phyloP scores from a whole-genome alignment of 2,797 vertebrate species.

The Cygnus olor region DNA sequence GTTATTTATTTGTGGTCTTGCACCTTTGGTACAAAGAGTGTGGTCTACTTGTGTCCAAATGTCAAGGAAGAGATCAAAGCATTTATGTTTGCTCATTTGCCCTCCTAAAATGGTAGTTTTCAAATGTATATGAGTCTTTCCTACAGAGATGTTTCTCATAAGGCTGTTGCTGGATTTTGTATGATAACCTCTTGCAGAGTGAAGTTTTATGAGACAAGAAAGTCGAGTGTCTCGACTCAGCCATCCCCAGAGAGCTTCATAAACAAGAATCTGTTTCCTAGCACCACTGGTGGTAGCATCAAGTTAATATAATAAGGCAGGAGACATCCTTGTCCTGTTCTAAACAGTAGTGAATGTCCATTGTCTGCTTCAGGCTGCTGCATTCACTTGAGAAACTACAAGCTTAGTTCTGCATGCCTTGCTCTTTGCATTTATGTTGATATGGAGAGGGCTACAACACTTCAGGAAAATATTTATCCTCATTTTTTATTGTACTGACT shows the following conservation, averaged over 20 bases:
- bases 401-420: neutral
- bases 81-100: neutral
- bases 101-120: neutral
- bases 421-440: neutral
- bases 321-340: neutral
- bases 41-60: neutral
- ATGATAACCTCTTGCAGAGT: neutral
- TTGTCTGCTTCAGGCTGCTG: neutral
- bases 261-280: neutral
- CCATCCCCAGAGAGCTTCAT: neutral
- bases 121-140: neutral
- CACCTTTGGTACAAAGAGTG: neutral
- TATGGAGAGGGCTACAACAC: neutral
- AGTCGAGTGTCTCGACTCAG: neutral
- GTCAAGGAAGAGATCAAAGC: neutral
- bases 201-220: neutral
- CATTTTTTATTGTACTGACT: neutral
- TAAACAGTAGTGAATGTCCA: neutral
- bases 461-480: neutral
- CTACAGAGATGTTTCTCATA: neutral
- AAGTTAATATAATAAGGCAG: neutral
- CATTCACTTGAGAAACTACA: neutral
- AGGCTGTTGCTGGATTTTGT: neutral
- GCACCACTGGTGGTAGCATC: neutral
- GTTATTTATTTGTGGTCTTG: neutral